Conservation (phyloP, 1,140 invertebrate species). For the Helicorthomorpha holstii region DNA sequence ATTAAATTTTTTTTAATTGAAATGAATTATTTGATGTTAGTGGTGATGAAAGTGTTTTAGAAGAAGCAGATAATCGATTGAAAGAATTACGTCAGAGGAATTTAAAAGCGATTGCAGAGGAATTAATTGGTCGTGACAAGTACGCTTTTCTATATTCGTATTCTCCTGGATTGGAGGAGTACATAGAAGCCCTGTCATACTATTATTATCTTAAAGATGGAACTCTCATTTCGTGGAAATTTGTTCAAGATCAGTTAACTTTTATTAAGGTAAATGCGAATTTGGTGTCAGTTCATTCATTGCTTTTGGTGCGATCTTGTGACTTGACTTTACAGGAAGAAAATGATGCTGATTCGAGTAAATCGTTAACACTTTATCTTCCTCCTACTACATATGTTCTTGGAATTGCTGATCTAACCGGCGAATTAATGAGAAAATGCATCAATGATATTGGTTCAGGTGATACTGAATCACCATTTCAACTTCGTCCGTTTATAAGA, state of each 20-base stretch:
- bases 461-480: slow-evolving; percentile 51
- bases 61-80: slow-evolving; percentile 45
- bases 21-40: slow-evolving; percentile 8
- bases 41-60: slow-evolving; percentile 27
- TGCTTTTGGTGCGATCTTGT: too few species aligned
- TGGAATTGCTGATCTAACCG: slow-evolving; percentile 73
- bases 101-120: slow-evolving; percentile 48
- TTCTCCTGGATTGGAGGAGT: slow-evolving; percentile 58
- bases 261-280: background rate
- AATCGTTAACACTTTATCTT: slow-evolving; percentile 22
- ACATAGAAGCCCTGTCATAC: slow-evolving; percentile 65
- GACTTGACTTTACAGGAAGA: too few species aligned
- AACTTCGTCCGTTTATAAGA: slow-evolving; percentile 51
- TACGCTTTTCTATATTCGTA: slow-evolving; percentile 59
- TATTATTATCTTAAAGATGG: slow-evolving; percentile 40
- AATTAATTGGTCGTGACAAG: slow-evolving; percentile 48
- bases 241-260: background rate
- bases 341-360: slow-evolving; percentile 12
- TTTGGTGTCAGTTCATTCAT: background rate
- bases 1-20: slow-evolving; percentile 6
- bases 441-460: slow-evolving; percentile 64
- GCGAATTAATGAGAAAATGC: slow-evolving; percentile 74
- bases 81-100: slow-evolving; percentile 37
- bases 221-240: slow-evolving; percentile 19
- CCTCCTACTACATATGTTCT: slow-evolving; percentile 53